A percentile compares a stretch with the other conserved stretches of the same genome.
These are phyloP conservation scores for Cyphomyrmex costatus DNA, from an alignment of 1,140 invertebrate genomes.

Conservation along the genomic window DNA sequence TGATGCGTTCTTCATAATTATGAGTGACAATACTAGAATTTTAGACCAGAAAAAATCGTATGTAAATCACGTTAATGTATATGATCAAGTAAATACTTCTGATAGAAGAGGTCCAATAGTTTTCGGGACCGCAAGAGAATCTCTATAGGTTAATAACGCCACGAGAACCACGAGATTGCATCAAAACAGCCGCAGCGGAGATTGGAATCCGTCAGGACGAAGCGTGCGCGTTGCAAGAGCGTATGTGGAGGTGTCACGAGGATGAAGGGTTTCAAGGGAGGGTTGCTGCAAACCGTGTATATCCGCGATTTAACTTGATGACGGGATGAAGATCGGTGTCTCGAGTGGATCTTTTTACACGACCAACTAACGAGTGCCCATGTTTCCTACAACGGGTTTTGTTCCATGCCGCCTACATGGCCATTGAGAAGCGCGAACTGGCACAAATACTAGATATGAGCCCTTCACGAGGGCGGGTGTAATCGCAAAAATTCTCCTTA, in stretches of 20 bases:
- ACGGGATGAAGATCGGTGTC: slow-evolving; percentile 75
- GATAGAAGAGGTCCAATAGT: background rate
- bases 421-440: slow-evolving; percentile 19
- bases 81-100: background rate
- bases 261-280: slow-evolving; percentile 36
- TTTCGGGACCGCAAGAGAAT: slow-evolving; percentile 3
- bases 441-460: background rate
- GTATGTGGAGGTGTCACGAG: background rate
- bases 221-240: background rate
- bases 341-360: slow-evolving; percentile 74
- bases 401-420: background rate
- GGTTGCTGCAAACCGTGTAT: slow-evolving; percentile 14
- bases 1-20: background rate
- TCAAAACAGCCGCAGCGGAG: slow-evolving; percentile 60
- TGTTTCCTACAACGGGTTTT: slow-evolving; percentile 39
- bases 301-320: background rate
- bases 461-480: background rate
- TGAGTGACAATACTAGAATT: background rate
- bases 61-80: background rate
- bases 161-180: slow-evolving; percentile 48
- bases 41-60: background rate
- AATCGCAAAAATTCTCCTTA: background rate
- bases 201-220: slow-evolving; percentile 66
- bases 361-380: slow-evolving; percentile 25
- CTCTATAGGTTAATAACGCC: slow-evolving; percentile 63